phyloP scores from a whole-genome alignment of 1,140 invertebrate species.

The Tigriopus japonicus region DNA sequence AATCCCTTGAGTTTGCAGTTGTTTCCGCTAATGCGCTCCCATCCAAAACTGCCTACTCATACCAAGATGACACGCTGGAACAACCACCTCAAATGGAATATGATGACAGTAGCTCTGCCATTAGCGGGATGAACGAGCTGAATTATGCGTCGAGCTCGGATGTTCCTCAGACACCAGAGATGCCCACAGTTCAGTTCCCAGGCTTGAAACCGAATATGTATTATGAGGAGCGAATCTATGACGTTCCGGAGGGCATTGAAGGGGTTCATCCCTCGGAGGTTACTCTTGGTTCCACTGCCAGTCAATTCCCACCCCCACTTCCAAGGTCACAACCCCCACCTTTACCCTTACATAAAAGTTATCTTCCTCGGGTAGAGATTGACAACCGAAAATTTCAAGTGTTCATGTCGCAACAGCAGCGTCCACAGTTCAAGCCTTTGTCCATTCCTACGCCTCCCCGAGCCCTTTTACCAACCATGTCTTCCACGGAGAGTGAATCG shows the following conservation, averaged over 20 bases:
- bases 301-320: neutral
- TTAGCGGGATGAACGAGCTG: constrained; percentile 2
- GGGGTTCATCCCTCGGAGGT: neutral
- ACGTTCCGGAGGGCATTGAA: constrained; percentile 13
- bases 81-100: neutral
- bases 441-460: neutral
- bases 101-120: constrained; percentile 9
- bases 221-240: constrained; percentile 7
- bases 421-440: too few species aligned
- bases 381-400: neutral
- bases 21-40: constrained; percentile 63
- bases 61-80: constrained; percentile 47
- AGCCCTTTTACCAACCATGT: constrained; percentile 4
- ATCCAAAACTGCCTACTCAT: constrained; percentile 34
- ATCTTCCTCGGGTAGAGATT: neutral
- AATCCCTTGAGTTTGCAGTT: constrained; percentile 60
- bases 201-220: neutral
- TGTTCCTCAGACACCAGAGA: constrained; percentile 12
- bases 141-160: constrained; percentile 11
- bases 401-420: neutral
- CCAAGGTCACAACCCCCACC: neutral
- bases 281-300: neutral
- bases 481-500: constrained; percentile 15
- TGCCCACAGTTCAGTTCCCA: neutral
- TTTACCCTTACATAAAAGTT: neutral